Base-by-base conservation (phyloP, 2,888 invertebrate species). In the Phyllotreta cruciferae region DNA sequence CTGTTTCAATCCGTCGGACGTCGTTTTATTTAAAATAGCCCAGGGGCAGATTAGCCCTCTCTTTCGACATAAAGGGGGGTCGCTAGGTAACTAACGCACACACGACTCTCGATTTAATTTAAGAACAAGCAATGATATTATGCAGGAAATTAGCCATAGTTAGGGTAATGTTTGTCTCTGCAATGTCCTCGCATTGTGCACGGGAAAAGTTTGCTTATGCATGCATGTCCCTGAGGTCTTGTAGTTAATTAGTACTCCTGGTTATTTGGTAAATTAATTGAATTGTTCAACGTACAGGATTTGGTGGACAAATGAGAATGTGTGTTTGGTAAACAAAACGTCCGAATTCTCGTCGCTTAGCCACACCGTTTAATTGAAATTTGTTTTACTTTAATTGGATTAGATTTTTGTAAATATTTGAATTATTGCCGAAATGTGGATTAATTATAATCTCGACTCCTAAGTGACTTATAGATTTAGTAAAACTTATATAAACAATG, bases 11-110 rank as follows among this genome's bases (percentile, higher is more conserved):
- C 50, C 39, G 57, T 49, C 35, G 37, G 34, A 35, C 58, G 36
- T 41, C 58, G 58, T 58, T 58, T 58, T 58, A 57, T 56, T 44
- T 50, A 41, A 56, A 50, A 62, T 56, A 45, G 52, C 62, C 62
- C 38, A 13, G 14, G 24, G 62, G 56, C 62, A 44, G 62, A 62
- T 62, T 52, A 62, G 56, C 62, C 53, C 56, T 56, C 58, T 39
- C 62, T 62, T 62, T 62, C 56, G 45, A 56, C 62, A 52, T 56
- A 45, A 44, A 56, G 52, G 62, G 60, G 24, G 56, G 56, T 62
- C 52, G 44, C 52, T 56, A 38, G 50, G 56, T 56, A 56, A 52
- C 62, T 38, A 9, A 52, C 52, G 56, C 24, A 24, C 24, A 24
- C 24, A 24, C 24, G 24, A 24, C 24, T 24, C 41, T 42, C 35